A percentile compares a stretch with the other conserved stretches of the same genome.
Evolutionary conservation across 2,797 vertebrate species (phyloP).

Genomic region (Pipistrellus pygmaeus): DNA sequence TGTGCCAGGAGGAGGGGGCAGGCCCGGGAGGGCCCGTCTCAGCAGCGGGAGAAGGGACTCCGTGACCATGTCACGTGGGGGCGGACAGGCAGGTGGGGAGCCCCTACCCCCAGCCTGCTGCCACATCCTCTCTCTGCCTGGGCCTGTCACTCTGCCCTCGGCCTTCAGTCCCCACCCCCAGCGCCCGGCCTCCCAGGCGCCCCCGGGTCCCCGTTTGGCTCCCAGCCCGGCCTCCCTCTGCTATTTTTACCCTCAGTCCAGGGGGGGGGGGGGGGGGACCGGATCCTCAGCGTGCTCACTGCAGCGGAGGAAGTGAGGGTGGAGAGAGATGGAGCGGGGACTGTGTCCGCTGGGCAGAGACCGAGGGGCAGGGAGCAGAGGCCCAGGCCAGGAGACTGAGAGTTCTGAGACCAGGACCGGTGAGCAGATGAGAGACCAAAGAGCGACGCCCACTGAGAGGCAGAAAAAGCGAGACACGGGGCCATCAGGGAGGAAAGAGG

Average conservation of each 20-base stretch:
- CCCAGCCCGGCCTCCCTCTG: conserved; percentile 66
- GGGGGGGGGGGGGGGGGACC: conserved; percentile 67
- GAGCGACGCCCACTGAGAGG: neutral
- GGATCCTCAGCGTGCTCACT: conserved; percentile 49
- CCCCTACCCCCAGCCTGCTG: neutral
- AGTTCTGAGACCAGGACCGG: neutral
- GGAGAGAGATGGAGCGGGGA: conserved; percentile 32
- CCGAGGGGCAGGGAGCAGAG: conserved; percentile 1
- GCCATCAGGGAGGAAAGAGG: neutral
- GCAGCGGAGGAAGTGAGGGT: conserved; percentile 73
- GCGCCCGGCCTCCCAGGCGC: neutral
- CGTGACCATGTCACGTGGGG: neutral
- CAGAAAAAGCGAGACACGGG: conserved; percentile 45
- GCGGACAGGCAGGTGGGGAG: neutral
- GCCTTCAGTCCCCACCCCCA: neutral
- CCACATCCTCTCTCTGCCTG: neutral
- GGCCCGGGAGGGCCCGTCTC: conserved; percentile 7
- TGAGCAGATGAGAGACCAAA: neutral
- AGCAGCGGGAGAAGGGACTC: neutral
- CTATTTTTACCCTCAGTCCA: conserved; percentile 78
- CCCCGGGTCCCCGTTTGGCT: conserved; percentile 40
- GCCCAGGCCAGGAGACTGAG: neutral
- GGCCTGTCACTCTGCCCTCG: neutral
- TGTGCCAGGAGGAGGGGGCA: conserved; percentile 27
- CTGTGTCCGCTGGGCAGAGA: neutral